These are phyloP conservation scores for Tenthredo notha DNA, from an alignment of 2,888 invertebrate species.

Conservation along the genomic window DNA sequence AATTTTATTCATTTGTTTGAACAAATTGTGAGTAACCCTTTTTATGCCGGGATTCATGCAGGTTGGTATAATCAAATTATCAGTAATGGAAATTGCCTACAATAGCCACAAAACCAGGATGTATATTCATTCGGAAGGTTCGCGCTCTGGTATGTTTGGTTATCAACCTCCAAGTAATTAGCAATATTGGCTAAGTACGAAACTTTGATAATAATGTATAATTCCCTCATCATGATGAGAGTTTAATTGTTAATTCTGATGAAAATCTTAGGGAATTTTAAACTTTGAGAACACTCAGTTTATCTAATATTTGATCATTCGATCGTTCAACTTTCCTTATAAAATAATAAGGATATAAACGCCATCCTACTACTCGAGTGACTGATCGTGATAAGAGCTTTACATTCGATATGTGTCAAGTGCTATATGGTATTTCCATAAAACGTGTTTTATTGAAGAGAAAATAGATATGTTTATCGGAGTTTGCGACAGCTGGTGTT, in stretches of 20 bases:
- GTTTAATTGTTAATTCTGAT: constrained; percentile 14
- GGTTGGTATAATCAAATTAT: constrained; percentile 12
- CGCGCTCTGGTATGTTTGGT: background rate
- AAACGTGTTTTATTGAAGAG: constrained; percentile 67
- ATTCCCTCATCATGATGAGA: background rate
- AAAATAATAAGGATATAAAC: background rate
- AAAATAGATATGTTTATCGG: constrained; percentile 4
- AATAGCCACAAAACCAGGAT: background rate
- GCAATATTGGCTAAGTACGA: background rate
- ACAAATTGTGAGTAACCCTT: constrained; percentile 7
- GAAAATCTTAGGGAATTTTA: background rate
- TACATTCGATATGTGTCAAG: constrained; percentile 61
- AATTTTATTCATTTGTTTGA: constrained; percentile 16
- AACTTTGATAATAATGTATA: background rate
- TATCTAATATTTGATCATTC: background rate
- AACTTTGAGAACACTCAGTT: background rate
- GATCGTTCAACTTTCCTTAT: background rate
- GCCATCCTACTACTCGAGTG: background rate
- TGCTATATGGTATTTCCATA: constrained; percentile 68
- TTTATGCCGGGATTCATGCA: background rate
- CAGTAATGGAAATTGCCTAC: constrained; percentile 1
- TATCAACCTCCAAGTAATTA: background rate
- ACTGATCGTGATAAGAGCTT: constrained; percentile 53
- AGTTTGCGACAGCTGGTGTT: constrained; percentile 3
- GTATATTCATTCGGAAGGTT: background rate